Evolutionary conservation across 2,888 invertebrate species (phyloP).

Genomic region (Caradrina clavipalpis): DNA sequence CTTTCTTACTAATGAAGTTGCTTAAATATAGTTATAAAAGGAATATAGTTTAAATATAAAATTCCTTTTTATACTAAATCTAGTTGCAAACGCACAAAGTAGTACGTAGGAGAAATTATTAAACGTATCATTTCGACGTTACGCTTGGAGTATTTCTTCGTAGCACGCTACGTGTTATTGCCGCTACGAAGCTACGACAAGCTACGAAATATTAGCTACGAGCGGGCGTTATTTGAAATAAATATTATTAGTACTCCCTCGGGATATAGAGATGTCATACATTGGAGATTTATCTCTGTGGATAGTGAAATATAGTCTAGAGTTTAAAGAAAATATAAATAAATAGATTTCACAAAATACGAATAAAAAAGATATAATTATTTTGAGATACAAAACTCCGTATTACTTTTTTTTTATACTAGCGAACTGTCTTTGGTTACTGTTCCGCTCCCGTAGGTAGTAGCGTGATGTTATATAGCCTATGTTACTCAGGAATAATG

Average conservation of each 20-base stretch:
- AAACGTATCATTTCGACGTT: constrained; percentile 54
- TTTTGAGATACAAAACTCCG: constrained; percentile 1
- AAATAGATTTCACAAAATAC: not conserved
- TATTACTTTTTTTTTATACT: constrained; percentile 1
- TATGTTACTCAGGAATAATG: no score
- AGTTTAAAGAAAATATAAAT: constrained; percentile 8
- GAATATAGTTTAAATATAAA: constrained; percentile 9
- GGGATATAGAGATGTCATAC: constrained; percentile 31
- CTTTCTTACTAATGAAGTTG: not conserved
- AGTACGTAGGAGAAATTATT: constrained; percentile 34
- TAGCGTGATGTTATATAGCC: no score
- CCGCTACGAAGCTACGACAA: constrained; percentile 61
- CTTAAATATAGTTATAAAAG: not conserved
- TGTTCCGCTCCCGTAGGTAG: no score
- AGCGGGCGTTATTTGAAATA: constrained; percentile 43
- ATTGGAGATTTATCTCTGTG: constrained; percentile 36
- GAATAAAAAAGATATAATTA: not conserved
- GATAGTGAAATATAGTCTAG: constrained; percentile 12
- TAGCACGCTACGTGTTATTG: constrained; percentile 59
- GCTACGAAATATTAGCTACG: constrained; percentile 52
- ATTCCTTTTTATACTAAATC: constrained; percentile 26
- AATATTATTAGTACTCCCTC: constrained; percentile 43
- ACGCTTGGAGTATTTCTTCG: constrained; percentile 49
- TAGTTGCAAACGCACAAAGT: constrained; percentile 24
- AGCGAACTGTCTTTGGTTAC: no score